Percentiles rank a stretch among this genome's conserved stretches.
These are phyloP conservation scores for Psammodynastes pulverulentus DNA, from an alignment of 2,113 vertebrate species.

Conservation along the genomic window DNA sequence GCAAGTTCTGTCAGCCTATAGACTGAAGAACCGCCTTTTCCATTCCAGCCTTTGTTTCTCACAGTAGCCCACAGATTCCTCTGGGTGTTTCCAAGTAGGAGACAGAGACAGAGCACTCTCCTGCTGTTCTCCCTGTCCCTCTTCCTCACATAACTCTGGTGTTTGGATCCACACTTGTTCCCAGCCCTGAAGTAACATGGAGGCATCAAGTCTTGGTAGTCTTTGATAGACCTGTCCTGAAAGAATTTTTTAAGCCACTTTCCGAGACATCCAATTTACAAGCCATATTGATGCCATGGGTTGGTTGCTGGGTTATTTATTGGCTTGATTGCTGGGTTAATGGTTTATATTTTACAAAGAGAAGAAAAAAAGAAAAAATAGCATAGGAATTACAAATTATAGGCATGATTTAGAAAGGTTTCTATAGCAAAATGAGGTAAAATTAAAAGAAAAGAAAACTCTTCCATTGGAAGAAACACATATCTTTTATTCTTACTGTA, in stretches of 20 bases:
- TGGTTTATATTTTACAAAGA: neutral
- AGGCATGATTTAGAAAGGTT: neutral
- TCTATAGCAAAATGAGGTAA: neutral
- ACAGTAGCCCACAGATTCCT: neutral
- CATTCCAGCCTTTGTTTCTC: neutral
- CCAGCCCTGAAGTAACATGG: neutral
- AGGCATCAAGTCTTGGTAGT: neutral
- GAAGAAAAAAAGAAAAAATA: neutral
- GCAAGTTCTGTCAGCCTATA: constrained; percentile 31
- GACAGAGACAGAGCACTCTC: neutral
- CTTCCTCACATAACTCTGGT: neutral
- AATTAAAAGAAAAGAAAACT: neutral
- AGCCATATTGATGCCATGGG: neutral
- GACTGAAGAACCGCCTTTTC: neutral
- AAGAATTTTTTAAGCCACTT: neutral
- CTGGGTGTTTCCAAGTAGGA: neutral
- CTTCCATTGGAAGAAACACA: neutral
- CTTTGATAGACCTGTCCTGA: neutral
- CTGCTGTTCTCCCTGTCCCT: neutral
- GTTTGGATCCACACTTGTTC: neutral
- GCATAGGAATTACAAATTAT: neutral
- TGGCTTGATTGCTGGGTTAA: neutral
- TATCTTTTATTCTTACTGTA: neutral
- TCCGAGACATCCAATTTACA: neutral
- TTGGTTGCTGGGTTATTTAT: neutral